Base-by-base conservation (phyloP, 2,888 invertebrate genomes). In the Scrobipalpa costella region DNA sequence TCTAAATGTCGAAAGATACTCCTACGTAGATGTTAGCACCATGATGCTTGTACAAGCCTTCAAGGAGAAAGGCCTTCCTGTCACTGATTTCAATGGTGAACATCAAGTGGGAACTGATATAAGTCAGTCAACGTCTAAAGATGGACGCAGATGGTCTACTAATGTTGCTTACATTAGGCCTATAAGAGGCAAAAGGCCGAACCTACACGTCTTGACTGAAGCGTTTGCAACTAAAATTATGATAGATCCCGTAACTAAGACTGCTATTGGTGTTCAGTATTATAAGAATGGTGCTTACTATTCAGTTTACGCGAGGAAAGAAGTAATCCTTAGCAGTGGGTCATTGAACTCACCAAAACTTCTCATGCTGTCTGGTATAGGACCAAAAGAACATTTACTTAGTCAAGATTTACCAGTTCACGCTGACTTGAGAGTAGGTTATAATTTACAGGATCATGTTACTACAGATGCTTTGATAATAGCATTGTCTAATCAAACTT, bases 401-500 rank as follows among this genome's bases (percentile, higher is more conserved):
- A 79, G 79, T 63, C 75, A 92, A 7, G 84, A 88, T 40, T 94
- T 94, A 61, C 84, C 91, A 1, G 90, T 95, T 0, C 77, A 95
- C 5, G 86, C 93, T 55, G 92, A 96, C 81, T 84, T 95, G 59
- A 93, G 93, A 57, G 96, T 96, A 0, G 96, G 96, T 0, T 86
- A 92, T 69, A 96, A 96, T 79, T 85, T 96, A 0, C 95, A 95
- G 75, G 95, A 96, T 74, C 96, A 96, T 74, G 92, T 95, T 0
- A 95, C 95, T 0, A 92, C 93, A 7, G 93, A 93, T 70, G 93
- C 92, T 1, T 81, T 94, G 1, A 71, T 80, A 44, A 62, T 90
- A 47, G 68, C 75, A 44, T 68, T 95, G 13, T 87, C 90, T 0
- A 94, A 94, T 71, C 86, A 92, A 78, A 92, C 93, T 0, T 85